These are phyloP conservation scores for Frieseomelitta varia DNA, from an alignment of 1,140 invertebrate species.

Conservation along the genomic window DNA sequence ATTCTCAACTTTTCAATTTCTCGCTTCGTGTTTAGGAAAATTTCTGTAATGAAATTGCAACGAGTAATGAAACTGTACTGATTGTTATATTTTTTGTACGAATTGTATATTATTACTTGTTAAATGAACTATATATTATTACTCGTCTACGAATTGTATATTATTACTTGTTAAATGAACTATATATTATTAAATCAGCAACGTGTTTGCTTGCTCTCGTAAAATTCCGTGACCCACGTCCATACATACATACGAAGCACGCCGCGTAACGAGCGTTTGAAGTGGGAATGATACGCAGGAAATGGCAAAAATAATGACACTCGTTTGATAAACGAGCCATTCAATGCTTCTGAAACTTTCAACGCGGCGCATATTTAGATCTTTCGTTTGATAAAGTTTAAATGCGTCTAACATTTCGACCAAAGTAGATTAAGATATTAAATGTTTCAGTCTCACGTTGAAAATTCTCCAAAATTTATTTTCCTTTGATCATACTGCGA, in stretches of 20 bases:
- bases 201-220: background rate
- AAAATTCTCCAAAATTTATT: background rate
- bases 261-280: background rate
- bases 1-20: background rate
- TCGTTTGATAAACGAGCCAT: background rate
- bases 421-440: no score
- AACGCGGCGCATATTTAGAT: background rate
- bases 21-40: background rate
- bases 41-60: background rate
- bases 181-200: background rate
- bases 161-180: constrained; percentile 6
- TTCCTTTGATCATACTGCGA: no score
- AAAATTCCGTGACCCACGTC: background rate
- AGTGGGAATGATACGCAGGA: background rate
- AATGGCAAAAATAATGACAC: background rate
- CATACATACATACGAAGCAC: no score
- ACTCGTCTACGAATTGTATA: no score
- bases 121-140: background rate
- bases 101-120: background rate
- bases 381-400: no score
- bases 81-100: background rate
- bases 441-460: background rate
- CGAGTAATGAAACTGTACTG: background rate
- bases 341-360: background rate
- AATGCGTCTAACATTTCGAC: no score